These are phyloP conservation scores for Calephelis nemesis DNA, from an alignment of 1,140 invertebrate species.

Conservation along the genomic window DNA sequence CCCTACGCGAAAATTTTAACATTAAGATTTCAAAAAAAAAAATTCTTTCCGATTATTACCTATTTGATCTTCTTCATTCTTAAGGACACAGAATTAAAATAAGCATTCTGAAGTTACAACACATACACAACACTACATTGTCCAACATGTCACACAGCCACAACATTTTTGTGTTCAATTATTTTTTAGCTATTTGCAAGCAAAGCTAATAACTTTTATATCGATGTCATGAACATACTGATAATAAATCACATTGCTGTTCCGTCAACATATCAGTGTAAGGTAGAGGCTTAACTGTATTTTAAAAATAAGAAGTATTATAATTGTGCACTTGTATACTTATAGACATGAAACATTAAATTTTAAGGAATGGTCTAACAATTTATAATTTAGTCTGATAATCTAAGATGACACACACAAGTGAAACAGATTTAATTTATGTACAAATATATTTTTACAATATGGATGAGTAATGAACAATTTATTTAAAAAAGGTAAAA, in stretches of 20 bases:
- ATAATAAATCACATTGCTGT: not conserved
- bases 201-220: too few species aligned
- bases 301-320: not conserved
- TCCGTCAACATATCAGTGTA: not conserved
- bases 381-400: not conserved
- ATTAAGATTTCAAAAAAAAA: too few species aligned
- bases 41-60: too few species aligned
- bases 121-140: too few species aligned
- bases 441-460: constrained; percentile 25
- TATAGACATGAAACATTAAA: not conserved
- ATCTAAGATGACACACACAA: constrained; percentile 12
- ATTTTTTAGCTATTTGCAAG: too few species aligned
- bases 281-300: not conserved
- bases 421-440: constrained; percentile 22
- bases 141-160: too few species aligned
- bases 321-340: constrained; percentile 1
- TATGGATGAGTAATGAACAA: constrained; percentile 20
- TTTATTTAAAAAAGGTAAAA: constrained; percentile 16
- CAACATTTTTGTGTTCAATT: too few species aligned
- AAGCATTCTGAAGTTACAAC: too few species aligned
- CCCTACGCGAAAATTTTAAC: too few species aligned
- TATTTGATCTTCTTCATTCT: too few species aligned
- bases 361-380: constrained; percentile 10
- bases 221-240: too few species aligned
- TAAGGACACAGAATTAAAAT: too few species aligned